A percentile compares a stretch with the other conserved stretches of the same genome.
These are phyloP conservation scores for Bradysia coprophila DNA, from an alignment of 1,140 invertebrate species.

Conservation along the genomic window DNA sequence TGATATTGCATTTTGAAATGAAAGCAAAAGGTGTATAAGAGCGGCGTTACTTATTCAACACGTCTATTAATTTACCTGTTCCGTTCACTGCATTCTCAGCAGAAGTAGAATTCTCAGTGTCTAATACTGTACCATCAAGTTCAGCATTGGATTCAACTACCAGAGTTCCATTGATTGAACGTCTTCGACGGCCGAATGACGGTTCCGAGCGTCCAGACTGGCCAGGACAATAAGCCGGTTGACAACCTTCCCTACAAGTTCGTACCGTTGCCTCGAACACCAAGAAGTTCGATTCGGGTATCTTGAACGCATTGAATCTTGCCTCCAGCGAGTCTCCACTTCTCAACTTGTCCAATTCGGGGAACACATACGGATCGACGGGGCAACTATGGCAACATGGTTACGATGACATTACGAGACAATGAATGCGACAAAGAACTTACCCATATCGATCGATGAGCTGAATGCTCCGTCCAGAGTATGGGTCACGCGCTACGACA, in stretches of 20 bases:
- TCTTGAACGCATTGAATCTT: slow-evolving; percentile 85
- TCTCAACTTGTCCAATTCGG: slow-evolving; percentile 66
- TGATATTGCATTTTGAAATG: not conserved
- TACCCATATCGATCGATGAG: slow-evolving; percentile 79
- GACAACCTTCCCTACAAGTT: slow-evolving; percentile 74
- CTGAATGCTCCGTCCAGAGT: slow-evolving; percentile 73
- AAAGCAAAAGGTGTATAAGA: not conserved
- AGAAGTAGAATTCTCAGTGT: too few species aligned
- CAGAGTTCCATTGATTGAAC: slow-evolving; percentile 33
- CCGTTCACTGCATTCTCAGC: slow-evolving; percentile 13
- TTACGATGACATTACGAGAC: too few species aligned
- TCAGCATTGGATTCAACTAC: too few species aligned
- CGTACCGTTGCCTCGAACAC: slow-evolving; percentile 84
- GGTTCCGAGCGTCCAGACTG: slow-evolving; percentile 55
- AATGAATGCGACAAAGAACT: slow-evolving; percentile 8
- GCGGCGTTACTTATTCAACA: too few species aligned
- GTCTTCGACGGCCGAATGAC: slow-evolving; percentile 52
- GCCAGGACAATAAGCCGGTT: slow-evolving; percentile 66
- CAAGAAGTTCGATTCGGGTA: slow-evolving; percentile 84
- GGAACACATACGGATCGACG: slow-evolving; percentile 81
- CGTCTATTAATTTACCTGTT: not conserved
- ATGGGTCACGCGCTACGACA: slow-evolving; percentile 83
- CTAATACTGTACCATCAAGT: too few species aligned
- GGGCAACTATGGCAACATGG: slow-evolving; percentile 44
- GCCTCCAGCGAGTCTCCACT: slow-evolving; percentile 76